Base-by-base conservation (phyloP, 2,888 invertebrate species). In the Drosophila stalkeri region DNA sequence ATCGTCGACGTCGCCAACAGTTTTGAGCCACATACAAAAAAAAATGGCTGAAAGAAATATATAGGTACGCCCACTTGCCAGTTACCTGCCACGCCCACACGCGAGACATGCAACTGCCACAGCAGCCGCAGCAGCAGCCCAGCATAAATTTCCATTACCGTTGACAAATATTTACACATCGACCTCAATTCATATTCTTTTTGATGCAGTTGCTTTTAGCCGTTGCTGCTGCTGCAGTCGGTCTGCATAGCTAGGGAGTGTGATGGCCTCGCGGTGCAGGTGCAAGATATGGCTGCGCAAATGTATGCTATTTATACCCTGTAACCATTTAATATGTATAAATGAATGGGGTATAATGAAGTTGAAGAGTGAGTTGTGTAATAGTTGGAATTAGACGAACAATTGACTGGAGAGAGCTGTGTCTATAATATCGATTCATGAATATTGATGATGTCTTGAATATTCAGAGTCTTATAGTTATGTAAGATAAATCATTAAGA, bases 121-220 rank as follows among this genome's bases (percentile, higher is more conserved):
- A 37, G 60, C 56, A n/a, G 52, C 61, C 27, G 27, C 39, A n/a
- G 27, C 20, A 74, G 86, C 72, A 81, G 60, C 72, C 57, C 76
- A 77, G 90, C 91, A 90, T 90, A 90, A 90, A 91, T 90, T 91
- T 90, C 90, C 90, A 90, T 90, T 90, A 90, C 90, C 90, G 88
- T 85, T 89, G 91, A 91, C 90, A 90, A 90, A 90, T 90, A 90
- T 90, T 91, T 91, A 86, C 91, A 90, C 90, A 90, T 82, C 90
- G 91, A 91, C 90, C 89, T 86, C 90, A 88, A 90, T 90, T 86
- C 90, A 90, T 88, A 90, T 89, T 81, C 87, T 81, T 82, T 85
- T 84, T 88, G 81, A 89, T 86, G 86, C 90, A 86, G 77, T 90
- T 86, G 90, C 86, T 90, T 86, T 86, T 86, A 86, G 90, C 75